Base-by-base conservation (phyloP, 2,888 invertebrate genomes). In the Mylabris sibirica region DNA sequence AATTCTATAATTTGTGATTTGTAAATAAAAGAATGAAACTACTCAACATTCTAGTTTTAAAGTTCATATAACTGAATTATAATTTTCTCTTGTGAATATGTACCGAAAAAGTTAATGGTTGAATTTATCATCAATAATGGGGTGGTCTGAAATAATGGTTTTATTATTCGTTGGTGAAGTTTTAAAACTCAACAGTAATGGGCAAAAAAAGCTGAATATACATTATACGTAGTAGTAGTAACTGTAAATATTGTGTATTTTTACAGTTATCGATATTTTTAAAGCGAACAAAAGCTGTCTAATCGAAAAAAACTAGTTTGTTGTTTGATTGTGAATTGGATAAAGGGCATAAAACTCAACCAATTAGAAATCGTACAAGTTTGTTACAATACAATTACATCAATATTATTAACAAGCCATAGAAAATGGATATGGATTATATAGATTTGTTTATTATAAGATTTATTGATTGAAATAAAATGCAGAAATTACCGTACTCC, bases 81-180 rank as follows among this genome's bases (percentile, higher is more conserved):
- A 57, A 57, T 57, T 57, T 57, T 14, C 26, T 57, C 57, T 4
- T 30, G 5, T 26, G 57, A 24, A 57, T 57, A 57, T 26, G 14
- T 24, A 57, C 57, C 24, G 26, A 57, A 57, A 57, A 57, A 57
- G 57, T 57, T 57, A 57, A 57, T 57, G 26, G 57, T 26, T 57
- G 26, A 26, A 57, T 57, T 57, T 57, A 57, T 57, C 57, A 57
- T 57, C 57, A 24, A 57, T 57, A 57, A 57, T 57, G 57, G 57
- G n/a, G n/a, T n/a, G 8, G 24, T 26, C 26, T 26, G 26, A 26
- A 57, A 57, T 57, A 57, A 57, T 26, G 57, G 24, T 57, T 26
- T n/a, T 57, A 57, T 26, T 14, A 57, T 57, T 5, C 26, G 14
- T 57, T 57, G 53, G 3, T 22, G 9, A 26, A 14, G 14, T 26